Evolutionary conservation across 2,888 invertebrate species (phyloP).

Genomic region (Sminthurinus aureus): DNA sequence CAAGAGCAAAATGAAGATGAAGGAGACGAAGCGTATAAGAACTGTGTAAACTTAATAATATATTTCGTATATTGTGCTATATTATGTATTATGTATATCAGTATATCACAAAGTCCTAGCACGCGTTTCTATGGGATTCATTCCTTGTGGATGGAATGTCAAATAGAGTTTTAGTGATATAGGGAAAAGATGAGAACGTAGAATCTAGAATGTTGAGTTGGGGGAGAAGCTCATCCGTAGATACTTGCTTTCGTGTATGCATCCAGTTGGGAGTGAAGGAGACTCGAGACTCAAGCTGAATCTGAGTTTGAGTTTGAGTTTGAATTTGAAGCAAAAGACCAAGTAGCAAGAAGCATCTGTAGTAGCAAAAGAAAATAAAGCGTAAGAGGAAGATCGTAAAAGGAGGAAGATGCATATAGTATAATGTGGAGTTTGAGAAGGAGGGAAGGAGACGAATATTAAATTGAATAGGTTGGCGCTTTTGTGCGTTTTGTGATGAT

Average conservation of each 20-base stretch:
- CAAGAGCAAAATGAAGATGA: too few relatives aligned
- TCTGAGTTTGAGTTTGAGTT: neutral
- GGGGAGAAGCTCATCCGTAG: neutral
- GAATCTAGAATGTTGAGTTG: neutral
- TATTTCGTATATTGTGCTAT: neutral
- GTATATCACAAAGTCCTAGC: neutral
- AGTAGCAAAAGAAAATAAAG: too few relatives aligned
- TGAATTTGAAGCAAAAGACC: too few relatives aligned
- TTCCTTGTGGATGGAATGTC: neutral
- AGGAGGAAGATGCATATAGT: too few relatives aligned
- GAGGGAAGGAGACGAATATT: neutral
- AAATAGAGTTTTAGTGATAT: neutral
- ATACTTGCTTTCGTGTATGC: neutral
- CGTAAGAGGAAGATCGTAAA: too few relatives aligned
- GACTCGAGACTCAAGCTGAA: neutral
- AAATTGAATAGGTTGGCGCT: conserved; percentile 22
- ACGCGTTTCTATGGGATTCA: conserved; percentile 27
- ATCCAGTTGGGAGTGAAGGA: neutral
- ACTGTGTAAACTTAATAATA: neutral
- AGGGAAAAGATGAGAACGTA: neutral
- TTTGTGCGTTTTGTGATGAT: neutral
- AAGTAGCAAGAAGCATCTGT: too few relatives aligned
- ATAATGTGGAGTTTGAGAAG: neutral
- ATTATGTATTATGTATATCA: conserved; percentile 3
- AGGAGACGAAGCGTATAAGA: neutral